Base-by-base conservation (phyloP, 92 coral and sea anemone genomes). In the Epizoanthus fatuus region DNA sequence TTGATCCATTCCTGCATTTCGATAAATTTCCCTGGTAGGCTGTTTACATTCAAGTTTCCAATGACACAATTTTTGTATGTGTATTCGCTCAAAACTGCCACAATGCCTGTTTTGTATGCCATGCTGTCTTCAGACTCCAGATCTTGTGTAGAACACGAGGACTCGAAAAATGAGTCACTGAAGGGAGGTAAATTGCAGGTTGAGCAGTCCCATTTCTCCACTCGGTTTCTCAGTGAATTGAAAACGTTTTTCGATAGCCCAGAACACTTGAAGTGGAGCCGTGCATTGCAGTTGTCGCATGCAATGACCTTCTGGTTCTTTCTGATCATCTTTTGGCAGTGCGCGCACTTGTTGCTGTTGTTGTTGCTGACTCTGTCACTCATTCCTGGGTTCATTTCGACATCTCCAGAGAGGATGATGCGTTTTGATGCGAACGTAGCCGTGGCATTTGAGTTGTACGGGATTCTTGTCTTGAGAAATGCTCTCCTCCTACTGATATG, bases 251-350 rank as follows among this genome's bases (percentile, higher is more conserved):
- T 72, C 11, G 82, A 22, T 19, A 83, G 81, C 17, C 82, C 87
- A 19, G 45, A 51, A 58, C 87, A 83, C 67, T 83, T 83, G 42
- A 82, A 68, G 45, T 83, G 81, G 69, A 83, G 71, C 37, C 82
- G 71, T 17, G 81, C 22, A 42, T 83, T 37, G 37, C 87, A 83
- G 56, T 57, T 55, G 13, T 51, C 38, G 20, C 83, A 79, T 69
- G 16, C 14, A 79, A 62, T 79, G 84, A 58, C 72, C 51, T 47
- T 53, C 25, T 22, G 25, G 25, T 22, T 22, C 25, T 22, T 22
- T 22, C 25, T 22, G 25, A 22, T 22, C 25, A 0, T 22, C 25
- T 22, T 22, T 22, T 22, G 25, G 25, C 25, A 22, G 25, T 22
- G 25, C 25, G 25, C 25, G 25, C 25, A 22, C 25, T 22, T 22